Evolutionary conservation across 2,113 vertebrate genomes (phyloP), one percentile per base, ranked within the genome.

Genomic region (Channa maculata): DNA sequence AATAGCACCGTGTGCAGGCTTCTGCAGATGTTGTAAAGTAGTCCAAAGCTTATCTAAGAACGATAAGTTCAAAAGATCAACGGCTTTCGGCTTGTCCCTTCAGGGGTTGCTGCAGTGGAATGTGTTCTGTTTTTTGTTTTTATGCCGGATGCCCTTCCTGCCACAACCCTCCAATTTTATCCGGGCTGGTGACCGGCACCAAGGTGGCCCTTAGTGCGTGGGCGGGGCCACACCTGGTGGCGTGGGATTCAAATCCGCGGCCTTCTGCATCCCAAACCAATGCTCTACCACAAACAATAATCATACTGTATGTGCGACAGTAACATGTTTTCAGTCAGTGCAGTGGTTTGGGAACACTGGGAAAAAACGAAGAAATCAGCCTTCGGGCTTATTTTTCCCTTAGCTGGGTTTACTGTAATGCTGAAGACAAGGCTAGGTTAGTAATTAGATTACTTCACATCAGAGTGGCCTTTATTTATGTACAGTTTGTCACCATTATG

Each of bases 401-500:
- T 49, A n/a, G 38, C 3, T 64, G 41, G 37, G 15, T 33, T 59
- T 53, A 6, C 36, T 66, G 66, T 44, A 34, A 44, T 77, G 58
- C 68, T 52, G 38, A 50, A 13, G 37, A 44, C 24, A 38, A 46
- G 43, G 52, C n/a, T 10, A 46, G 8, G 11, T 11, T 24, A 24
- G 24, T 24, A 41, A 45, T 41, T 12, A 45, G 36, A 37, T 15
- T 36, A 50, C 54, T 77, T 79, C 34, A 60, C 62, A 68, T 65
- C 46, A 64, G 45, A 34, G 51, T 73, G 64, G 69, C 71, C 36
- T 46, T 50, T 59, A 65, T 75, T 60, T 33, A 37, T 5, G 0
- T 53, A 24, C 9, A 9, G 39, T 38, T 52, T 48, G 33, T 75
- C 54, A 14, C 60, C 65, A 38, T 70, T 58, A 63, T 44, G 8